Evolutionary conservation across 2,113 vertebrate genomes (phyloP).

Genomic region (Oceanites oceanicus): DNA sequence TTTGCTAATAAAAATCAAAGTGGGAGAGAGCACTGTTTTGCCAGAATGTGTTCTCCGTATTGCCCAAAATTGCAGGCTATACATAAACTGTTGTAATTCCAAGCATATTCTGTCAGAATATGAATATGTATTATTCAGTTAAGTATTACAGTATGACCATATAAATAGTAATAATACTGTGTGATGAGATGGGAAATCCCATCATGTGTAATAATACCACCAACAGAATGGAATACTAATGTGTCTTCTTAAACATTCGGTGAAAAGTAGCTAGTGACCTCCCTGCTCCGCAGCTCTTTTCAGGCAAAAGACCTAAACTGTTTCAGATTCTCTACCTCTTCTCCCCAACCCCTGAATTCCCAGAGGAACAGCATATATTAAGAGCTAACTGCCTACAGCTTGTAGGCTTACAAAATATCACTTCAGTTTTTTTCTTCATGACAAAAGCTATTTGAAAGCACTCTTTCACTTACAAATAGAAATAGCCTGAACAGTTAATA

Average conservation of each 20-base stretch:
- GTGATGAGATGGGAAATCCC: constrained; percentile 9
- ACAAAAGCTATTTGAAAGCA: constrained; percentile 33
- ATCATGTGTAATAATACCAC: neutral
- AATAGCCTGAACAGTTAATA: neutral
- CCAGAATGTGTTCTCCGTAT: neutral
- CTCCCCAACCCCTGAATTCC: neutral
- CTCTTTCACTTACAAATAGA: constrained; percentile 32
- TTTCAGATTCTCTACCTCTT: neutral
- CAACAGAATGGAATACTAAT: neutral
- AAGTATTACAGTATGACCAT: neutral
- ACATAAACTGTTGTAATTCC: neutral
- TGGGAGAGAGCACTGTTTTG: neutral
- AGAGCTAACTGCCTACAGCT: constrained; percentile 6
- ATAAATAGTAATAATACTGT: neutral
- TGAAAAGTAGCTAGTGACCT: neutral
- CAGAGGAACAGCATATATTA: neutral
- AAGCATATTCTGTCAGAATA: neutral
- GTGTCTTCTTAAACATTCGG: neutral
- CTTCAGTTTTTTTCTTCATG: neutral
- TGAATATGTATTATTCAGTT: constrained; percentile 5
- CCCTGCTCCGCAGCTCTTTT: neutral
- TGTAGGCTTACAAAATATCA: constrained; percentile 21
- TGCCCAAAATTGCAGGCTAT: neutral
- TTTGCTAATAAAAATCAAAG: constrained; percentile 44
- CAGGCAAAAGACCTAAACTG: neutral